Evolutionary conservation across 2,113 vertebrate species (phyloP).

Genomic region (Callospermophilus lateralis): DNA sequence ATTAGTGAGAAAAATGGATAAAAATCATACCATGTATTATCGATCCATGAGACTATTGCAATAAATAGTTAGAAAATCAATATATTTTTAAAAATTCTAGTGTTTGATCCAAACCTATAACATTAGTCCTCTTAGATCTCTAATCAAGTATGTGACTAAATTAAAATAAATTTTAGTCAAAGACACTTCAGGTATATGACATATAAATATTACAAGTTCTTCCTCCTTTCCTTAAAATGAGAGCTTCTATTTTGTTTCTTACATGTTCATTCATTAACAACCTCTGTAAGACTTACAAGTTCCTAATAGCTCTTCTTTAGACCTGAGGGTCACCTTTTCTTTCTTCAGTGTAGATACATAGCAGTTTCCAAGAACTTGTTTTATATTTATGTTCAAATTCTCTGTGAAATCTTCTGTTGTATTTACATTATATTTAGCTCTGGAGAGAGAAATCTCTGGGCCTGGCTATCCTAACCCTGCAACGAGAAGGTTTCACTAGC

Average conservation of each 20-base stretch:
- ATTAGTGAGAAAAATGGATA: not conserved
- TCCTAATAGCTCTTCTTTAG: not conserved
- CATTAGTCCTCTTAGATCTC: not conserved
- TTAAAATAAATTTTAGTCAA: not conserved
- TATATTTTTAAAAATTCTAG: not conserved
- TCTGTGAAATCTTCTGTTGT: not conserved
- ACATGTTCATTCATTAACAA: not conserved
- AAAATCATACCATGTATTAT: not conserved
- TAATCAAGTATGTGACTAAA: not conserved
- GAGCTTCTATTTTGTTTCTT: not conserved
- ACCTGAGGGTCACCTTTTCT: not conserved
- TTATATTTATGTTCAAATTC: not conserved
- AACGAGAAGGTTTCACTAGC: not conserved
- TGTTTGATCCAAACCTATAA: not conserved
- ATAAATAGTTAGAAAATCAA: not conserved
- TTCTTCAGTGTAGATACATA: not conserved
- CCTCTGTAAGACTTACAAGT: not conserved
- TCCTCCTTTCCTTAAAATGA: not conserved
- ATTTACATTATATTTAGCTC: not conserved
- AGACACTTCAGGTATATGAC: not conserved
- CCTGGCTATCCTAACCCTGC: rapidly evolving
- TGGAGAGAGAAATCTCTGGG: not conserved
- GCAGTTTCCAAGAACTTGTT: not conserved
- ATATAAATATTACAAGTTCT: not conserved
- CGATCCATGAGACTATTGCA: not conserved